Percentiles rank a stretch among this genome's conserved stretches.
phyloP scores from a whole-genome alignment of 2,797 vertebrate species.

The Philypnodon macrostomus region DNA sequence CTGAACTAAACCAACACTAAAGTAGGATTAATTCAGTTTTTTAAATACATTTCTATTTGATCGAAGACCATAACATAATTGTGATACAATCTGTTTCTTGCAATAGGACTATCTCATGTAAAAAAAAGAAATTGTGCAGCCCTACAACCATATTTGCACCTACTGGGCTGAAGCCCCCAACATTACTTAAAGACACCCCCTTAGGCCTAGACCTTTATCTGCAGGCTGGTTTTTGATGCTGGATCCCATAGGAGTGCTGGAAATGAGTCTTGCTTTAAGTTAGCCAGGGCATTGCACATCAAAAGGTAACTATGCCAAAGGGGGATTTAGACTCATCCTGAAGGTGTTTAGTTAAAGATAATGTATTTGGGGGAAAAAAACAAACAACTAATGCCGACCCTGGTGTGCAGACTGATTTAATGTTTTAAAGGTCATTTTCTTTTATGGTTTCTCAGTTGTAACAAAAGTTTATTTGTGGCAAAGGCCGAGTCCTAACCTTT shows the following conservation, averaged over 20 bases:
- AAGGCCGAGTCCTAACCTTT: constrained; percentile 41
- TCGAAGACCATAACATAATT: too few species aligned
- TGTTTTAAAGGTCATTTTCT: constrained; percentile 43
- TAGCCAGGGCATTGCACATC: constrained; percentile 54
- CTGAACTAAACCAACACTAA: too few species aligned
- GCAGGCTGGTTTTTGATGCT: constrained; percentile 56
- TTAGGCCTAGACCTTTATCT: constrained; percentile 28
- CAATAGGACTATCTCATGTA: constrained; percentile 4
- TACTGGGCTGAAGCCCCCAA: constrained; percentile 22
- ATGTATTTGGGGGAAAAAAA: constrained; percentile 9
- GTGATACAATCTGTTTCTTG: too few species aligned
- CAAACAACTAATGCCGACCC: constrained; percentile 9
- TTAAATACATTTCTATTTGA: too few species aligned
- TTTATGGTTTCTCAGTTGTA: constrained; percentile 16
- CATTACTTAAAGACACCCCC: constrained; percentile 19
- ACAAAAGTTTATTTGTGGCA: constrained; percentile 37
- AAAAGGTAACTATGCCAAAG: constrained; percentile 57
- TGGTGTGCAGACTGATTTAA: constrained; percentile 41
- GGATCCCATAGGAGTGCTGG: constrained; percentile 45
- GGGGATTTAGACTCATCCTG: constrained; percentile 45
- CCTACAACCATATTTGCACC: constrained; percentile 28
- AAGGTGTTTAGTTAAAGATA: constrained; percentile 22
- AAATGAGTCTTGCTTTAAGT: constrained; percentile 55
- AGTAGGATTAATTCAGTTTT: too few species aligned
- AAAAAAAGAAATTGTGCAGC: background rate